Evolutionary conservation across 2,888 invertebrate species (phyloP).

Genomic region (Spilarctia lutea): DNA sequence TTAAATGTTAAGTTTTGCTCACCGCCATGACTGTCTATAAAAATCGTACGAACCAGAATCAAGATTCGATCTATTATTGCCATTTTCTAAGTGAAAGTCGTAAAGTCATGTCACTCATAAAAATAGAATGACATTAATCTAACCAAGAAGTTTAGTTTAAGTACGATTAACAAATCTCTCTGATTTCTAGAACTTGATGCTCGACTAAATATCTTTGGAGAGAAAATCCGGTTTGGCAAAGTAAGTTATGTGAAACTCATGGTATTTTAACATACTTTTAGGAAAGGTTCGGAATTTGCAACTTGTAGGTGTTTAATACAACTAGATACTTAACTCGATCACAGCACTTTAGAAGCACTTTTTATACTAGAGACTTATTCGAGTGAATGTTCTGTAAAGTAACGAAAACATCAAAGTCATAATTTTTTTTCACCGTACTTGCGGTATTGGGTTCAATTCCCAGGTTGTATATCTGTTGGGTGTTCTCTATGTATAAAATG

Average conservation of each 20-base stretch:
- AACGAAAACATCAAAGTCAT: not conserved
- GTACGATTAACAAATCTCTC: not conserved
- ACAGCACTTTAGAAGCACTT: too few relatives aligned
- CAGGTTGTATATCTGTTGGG: too few relatives aligned
- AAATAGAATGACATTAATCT: conserved; percentile 3
- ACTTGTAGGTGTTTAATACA: not conserved
- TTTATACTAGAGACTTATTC: not conserved
- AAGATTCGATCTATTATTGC: conserved; percentile 10
- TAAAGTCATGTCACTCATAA: conserved; percentile 17
- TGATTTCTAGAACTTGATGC: not conserved
- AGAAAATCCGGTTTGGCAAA: conserved; percentile 39
- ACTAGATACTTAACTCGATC: not conserved
- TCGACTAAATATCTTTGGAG: not conserved
- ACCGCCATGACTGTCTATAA: not conserved
- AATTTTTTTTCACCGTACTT: not conserved
- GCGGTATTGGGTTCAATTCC: too few relatives aligned
- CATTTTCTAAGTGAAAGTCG: conserved; percentile 23
- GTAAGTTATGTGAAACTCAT: conserved; percentile 27
- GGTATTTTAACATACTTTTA: conserved; percentile 16
- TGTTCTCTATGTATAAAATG: too few relatives aligned
- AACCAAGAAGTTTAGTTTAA: not conserved
- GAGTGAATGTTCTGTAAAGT: not conserved
- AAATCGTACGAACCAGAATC: not conserved
- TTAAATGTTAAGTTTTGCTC: not conserved
- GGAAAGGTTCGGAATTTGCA: not conserved